Base-by-base conservation (phyloP, 2,888 invertebrate species). In the Fragum whitleyi region DNA sequence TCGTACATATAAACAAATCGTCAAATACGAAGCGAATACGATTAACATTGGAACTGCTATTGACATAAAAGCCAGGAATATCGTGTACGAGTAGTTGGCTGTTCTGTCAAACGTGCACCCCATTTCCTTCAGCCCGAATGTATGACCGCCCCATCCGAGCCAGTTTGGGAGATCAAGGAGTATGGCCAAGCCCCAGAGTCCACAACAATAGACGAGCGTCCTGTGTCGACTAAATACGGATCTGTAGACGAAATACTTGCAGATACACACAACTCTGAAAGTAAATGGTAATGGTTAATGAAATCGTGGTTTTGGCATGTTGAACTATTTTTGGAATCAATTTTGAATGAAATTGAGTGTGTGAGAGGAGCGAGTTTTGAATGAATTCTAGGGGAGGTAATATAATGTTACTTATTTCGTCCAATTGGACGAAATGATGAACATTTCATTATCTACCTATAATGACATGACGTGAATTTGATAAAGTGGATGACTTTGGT, bases 21-120 rank as follows among this genome's bases (percentile, higher is more conserved):
- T 75, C 0, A 84, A 19, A 62, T 90, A 89, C 28, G 86, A 86
- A 19, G 74, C 74, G 6, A 87, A 70, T 0, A 89, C 87, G 0
- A 87, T 74, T 6, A 81, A 47, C 65, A 90, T 85, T 14, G 90
- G 89, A 11, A 86, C 32, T 7, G 81, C 81, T 14, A 89, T 85
- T 16, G 85, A 84, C 47, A 85, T 72, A 6, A 72, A 29, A 0
- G 87, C 83, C 53, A 90, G 85, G 71, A 90, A 89, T 23, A 88
- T 76, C 2, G 88, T 89, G 85, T 89, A 90, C 14, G 83, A 76
- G 57, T 88, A 82, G 74, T 83, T 86, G 36, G 86, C 86, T 9
- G 80, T 74, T 53, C 90, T 69, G 80, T 90, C 90, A 70, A 87
- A 90, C 11, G 87, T 87, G 59, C 90, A 90, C 9, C 88, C 88